Evolutionary conservation across 2,888 invertebrate species (phyloP), one percentile per base, ranked within the genome.

Genomic region (Heteromyza rotundicornis): DNA sequence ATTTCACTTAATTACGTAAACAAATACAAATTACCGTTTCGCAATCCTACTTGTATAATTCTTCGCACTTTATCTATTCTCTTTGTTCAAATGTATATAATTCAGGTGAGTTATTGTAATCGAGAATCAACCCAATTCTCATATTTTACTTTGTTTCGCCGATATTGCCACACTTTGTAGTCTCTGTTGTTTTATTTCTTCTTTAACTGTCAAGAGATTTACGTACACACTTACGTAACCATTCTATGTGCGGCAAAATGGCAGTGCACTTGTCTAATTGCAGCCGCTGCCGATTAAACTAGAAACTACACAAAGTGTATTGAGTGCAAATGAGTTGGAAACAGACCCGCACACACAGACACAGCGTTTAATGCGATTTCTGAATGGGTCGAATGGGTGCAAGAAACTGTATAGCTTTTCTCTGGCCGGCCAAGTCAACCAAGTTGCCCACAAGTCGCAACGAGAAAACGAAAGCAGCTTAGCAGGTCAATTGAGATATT

Each of bases 51-150:
- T 27, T 27, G 27, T 27, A 27, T 27, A 7, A 7, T 5, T 7
- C 10, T 27, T 27, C 27, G 27, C 5, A 5, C 10, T 27, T 27
- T 5, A 14, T 40, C 14, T 40, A 3, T 40, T 7, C n/a, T 40
- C n/a, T 40, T 7, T n/a, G 40, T 40, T 8, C n/a, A 3, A 12
- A n/a, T n/a, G 3, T 40, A n/a, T 14, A 2, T 47, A 17, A 47
- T 19, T 17, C 17, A 47, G 47, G 17, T 40, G 40, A 40, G 40
- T 47, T 47, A 47, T 47, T 47, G 47, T 47, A 47, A 47, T 47
- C 47, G 20, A 47, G 47, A 47, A 47, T 19, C 47, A 47, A 47
- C 47, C 47, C 20, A 47, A 20, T 47, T 47, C 47, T 47, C 47
- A 47, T 19, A 3, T 27, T 27, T 27, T 27, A 7, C 27, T 27